Conservation (phyloP, 2,797 vertebrate genomes). For the Phrynocephalus vlangalii region DNA sequence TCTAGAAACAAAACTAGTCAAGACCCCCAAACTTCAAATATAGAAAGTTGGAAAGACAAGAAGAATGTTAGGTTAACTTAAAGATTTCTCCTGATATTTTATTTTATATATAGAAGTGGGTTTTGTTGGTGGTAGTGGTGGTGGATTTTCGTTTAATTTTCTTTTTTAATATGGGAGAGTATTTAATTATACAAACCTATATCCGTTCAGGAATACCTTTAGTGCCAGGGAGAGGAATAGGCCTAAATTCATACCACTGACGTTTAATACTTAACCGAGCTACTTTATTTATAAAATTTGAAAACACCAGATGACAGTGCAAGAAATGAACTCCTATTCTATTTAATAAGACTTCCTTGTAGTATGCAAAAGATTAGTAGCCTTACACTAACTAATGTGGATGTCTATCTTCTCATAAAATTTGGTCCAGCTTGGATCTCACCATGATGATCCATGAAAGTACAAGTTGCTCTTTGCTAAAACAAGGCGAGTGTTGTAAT, state of each 20-base stretch:
- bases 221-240: not conserved
- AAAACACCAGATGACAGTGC: not conserved
- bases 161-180: not conserved
- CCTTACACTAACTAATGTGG: not conserved
- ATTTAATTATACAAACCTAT: not conserved
- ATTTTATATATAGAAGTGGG: not conserved
- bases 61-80: too few relatives aligned
- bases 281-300: not conserved
- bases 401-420: not conserved
- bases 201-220: not conserved
- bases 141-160: not conserved
- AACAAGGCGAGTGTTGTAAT: slow-evolving; percentile 13
- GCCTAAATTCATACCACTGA: not conserved
- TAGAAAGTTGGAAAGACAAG: not conserved
- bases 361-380: not conserved
- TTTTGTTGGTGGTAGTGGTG: too few relatives aligned
- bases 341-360: not conserved
- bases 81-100: not conserved
- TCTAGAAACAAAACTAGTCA: not conserved
- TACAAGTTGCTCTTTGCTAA: not conserved
- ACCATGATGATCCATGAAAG: not conserved
- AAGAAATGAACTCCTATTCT: not conserved
- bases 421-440: not conserved
- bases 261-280: not conserved
- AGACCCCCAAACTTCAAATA: not conserved